These are phyloP conservation scores for Zele albiditarsus DNA, from an alignment of 2,888 invertebrate species.

Conservation along the genomic window DNA sequence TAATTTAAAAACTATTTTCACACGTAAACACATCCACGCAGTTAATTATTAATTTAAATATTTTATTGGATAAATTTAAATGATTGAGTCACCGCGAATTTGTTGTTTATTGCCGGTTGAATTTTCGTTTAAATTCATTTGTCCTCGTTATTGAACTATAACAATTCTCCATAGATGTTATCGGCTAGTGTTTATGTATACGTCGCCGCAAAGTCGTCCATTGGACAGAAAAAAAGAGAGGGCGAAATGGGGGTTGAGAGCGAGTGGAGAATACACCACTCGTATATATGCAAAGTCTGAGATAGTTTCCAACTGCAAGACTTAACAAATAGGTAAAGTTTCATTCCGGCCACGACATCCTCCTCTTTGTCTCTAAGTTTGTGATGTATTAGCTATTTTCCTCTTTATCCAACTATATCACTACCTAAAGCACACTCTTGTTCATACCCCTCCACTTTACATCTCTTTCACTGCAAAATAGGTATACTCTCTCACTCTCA, in stretches of 20 bases:
- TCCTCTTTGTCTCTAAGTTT: slow-evolving; percentile 72
- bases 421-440: slow-evolving; percentile 40
- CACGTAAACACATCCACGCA: background rate
- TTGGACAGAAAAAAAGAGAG: background rate
- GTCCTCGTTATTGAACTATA: slow-evolving; percentile 19
- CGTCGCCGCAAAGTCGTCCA: slow-evolving; percentile 17
- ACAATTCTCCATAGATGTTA: slow-evolving; percentile 9
- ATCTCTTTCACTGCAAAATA: background rate
- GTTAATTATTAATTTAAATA: background rate
- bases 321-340: slow-evolving; percentile 73
- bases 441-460: slow-evolving; percentile 36
- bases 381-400: slow-evolving; percentile 71
- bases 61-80: background rate
- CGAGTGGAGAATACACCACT: slow-evolving; percentile 54
- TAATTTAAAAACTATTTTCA: background rate
- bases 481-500: background rate
- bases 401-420: slow-evolving; percentile 41
- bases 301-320: slow-evolving; percentile 70
- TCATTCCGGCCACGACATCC: slow-evolving; percentile 68
- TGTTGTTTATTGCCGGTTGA: background rate
- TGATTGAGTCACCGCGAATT: background rate
- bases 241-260: background rate
- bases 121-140: background rate
- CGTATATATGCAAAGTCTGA: slow-evolving; percentile 59
- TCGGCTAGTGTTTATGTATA: slow-evolving; percentile 5